These are phyloP conservation scores for Hymenochirus boettgeri DNA, from an alignment of 2,113 vertebrate genomes.

Conservation along the genomic window DNA sequence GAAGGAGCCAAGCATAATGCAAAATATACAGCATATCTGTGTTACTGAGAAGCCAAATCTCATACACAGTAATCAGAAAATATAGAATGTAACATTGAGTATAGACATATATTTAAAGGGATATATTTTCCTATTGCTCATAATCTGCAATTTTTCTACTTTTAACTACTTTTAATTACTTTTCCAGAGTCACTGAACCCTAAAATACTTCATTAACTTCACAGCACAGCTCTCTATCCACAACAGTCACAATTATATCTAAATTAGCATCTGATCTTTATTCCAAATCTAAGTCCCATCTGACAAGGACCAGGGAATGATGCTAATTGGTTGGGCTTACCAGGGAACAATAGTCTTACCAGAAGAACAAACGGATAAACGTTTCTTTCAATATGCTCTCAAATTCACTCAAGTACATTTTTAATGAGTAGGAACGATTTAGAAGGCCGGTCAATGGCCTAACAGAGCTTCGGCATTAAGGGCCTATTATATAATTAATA, in stretches of 20 bases:
- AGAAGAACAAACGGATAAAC: constrained; percentile 71
- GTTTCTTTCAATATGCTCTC: constrained; percentile 69
- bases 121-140: too few species aligned
- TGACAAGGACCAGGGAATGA: constrained; percentile 72
- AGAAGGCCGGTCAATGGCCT: constrained; percentile 70
- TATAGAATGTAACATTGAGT: background rate
- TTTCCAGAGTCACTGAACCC: constrained; percentile 66
- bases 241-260: constrained; percentile 75
- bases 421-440: constrained; percentile 75
- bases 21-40: constrained; percentile 19
- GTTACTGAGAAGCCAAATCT: constrained; percentile 29
- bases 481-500: constrained; percentile 63
- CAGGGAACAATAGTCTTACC: constrained; percentile 62
- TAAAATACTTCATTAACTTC: constrained; percentile 77
- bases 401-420: constrained; percentile 69
- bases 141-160: too few species aligned
- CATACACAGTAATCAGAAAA: background rate
- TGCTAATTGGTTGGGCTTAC: constrained; percentile 72
- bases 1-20: constrained; percentile 36
- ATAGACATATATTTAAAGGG: too few species aligned
- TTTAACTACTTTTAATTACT: constrained; percentile 65
- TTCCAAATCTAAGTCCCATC: constrained; percentile 58
- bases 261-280: constrained; percentile 76
- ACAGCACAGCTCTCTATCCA: constrained; percentile 55
- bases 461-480: constrained; percentile 68